phyloP scores from a whole-genome alignment of 1,140 invertebrate species.

The Drosophila nigrodunni region DNA sequence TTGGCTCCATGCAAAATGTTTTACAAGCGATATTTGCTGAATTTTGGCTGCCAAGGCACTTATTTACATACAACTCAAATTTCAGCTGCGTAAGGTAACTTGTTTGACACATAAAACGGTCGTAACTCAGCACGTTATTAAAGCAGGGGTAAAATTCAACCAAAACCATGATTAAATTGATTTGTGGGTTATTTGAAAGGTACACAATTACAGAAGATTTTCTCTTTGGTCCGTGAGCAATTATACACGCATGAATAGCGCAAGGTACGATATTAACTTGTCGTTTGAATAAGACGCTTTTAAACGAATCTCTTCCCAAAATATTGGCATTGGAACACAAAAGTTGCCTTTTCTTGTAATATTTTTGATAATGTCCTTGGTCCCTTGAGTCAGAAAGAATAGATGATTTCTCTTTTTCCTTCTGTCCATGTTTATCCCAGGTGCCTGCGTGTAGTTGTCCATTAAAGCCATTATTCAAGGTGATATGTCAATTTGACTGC shows the following conservation, averaged over 20 bases:
- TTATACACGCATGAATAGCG: neutral
- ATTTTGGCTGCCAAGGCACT: too few species aligned
- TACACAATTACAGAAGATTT: constrained; percentile 17
- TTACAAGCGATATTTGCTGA: too few species aligned
- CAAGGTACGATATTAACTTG: constrained; percentile 4
- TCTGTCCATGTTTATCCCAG: neutral
- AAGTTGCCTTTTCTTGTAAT: constrained; percentile 38
- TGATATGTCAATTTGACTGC: constrained; percentile 64
- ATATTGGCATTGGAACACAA: constrained; percentile 31
- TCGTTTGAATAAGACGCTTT: constrained; percentile 17
- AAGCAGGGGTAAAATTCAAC: constrained; percentile 8
- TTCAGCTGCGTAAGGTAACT: too few species aligned
- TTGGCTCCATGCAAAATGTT: too few species aligned
- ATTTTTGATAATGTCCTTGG: constrained; percentile 60
- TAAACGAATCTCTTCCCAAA: constrained; percentile 32
- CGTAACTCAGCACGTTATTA: too few species aligned
- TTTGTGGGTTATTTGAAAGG: constrained; percentile 3
- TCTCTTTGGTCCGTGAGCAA: constrained; percentile 1
- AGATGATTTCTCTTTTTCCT: constrained; percentile 41
- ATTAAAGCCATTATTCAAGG: constrained; percentile 73
- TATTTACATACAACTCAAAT: too few species aligned
- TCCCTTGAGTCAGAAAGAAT: constrained; percentile 14
- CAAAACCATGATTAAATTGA: constrained; percentile 2
- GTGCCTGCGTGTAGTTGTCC: constrained; percentile 29
- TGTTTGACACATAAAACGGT: too few species aligned